A percentile compares a stretch with the other conserved stretches of the same genome.
phyloP scores from a whole-genome alignment of 2,888 invertebrate species.

The Gymnocheta viridis region DNA sequence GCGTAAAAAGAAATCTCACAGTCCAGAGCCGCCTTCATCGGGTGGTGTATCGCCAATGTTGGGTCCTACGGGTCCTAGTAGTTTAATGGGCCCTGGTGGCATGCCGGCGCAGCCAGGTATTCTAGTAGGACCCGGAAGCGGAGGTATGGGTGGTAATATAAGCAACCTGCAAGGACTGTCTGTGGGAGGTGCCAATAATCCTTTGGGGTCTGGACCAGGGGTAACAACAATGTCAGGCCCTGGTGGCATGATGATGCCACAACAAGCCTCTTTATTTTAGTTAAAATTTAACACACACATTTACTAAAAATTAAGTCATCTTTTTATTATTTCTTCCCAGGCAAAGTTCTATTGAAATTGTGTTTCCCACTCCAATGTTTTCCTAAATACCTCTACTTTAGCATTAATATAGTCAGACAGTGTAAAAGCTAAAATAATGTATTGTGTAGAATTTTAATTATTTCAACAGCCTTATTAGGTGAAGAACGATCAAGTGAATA shows the following conservation, averaged over 20 bases:
- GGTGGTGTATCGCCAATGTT: slow-evolving; percentile 68
- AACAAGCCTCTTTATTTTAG: slow-evolving; percentile 76
- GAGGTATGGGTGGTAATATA: slow-evolving; percentile 65
- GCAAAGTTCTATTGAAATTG: slow-evolving; percentile 27
- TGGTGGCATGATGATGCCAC: slow-evolving; percentile 81
- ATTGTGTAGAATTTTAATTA: background rate
- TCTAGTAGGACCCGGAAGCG: slow-evolving; percentile 23
- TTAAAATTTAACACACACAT: slow-evolving; percentile 56
- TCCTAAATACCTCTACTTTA: slow-evolving; percentile 21
- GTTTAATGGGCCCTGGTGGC: slow-evolving; percentile 71
- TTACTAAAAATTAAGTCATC: slow-evolving; percentile 63
- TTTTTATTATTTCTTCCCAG: slow-evolving; percentile 40
- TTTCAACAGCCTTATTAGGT: slow-evolving; percentile 8
- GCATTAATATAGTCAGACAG: background rate
- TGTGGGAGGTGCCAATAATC: slow-evolving; percentile 72
- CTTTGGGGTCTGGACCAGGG: slow-evolving; percentile 61
- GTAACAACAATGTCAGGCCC: slow-evolving; percentile 72
- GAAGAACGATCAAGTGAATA: slow-evolving; percentile 2
- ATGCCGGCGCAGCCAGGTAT: slow-evolving; percentile 64
- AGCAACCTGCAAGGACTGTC: slow-evolving; percentile 59
- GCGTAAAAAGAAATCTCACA: slow-evolving; percentile 96
- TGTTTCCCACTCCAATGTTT: slow-evolving; percentile 27
- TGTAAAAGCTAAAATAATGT: slow-evolving; percentile 17
- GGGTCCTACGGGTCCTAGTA: slow-evolving; percentile 65
- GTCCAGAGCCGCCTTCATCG: slow-evolving; percentile 87